Percentiles rank a stretch among this genome's conserved stretches.
These are phyloP conservation scores for Antitype chi DNA, from an alignment of 2,888 invertebrate species.

Conservation along the genomic window DNA sequence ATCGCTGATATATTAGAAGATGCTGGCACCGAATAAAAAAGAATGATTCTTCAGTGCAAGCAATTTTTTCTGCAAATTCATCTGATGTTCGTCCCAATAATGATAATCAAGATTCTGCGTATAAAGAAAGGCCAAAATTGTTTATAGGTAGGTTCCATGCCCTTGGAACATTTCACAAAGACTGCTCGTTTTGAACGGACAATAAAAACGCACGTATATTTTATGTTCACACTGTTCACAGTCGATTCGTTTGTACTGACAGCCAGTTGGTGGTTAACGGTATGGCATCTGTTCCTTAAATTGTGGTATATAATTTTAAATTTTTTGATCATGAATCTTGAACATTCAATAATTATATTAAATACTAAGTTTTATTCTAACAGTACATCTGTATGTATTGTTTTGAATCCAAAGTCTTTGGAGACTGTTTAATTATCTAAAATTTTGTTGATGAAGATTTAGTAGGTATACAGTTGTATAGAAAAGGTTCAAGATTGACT, in stretches of 20 bases:
- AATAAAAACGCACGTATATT: conserved; percentile 33
- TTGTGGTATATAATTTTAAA: not conserved
- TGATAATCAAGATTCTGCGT: not conserved
- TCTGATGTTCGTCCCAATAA: not conserved
- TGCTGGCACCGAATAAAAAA: not conserved
- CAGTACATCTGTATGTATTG: too few species aligned
- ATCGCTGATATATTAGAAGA: not conserved
- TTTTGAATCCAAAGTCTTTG: not conserved
- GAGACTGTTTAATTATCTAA: not conserved
- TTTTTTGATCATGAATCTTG: not conserved
- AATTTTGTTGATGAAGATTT: not conserved
- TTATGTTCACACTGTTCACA: conserved; percentile 11
- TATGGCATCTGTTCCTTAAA: conserved; percentile 19
- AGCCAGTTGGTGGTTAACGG: conserved; percentile 21
- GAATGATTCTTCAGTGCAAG: too few species aligned
- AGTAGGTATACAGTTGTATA: not conserved
- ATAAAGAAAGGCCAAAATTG: conserved; percentile 19
- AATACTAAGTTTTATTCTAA: too few species aligned
- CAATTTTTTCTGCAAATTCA: not conserved
- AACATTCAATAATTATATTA: not conserved
- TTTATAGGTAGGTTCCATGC: conserved; percentile 13
- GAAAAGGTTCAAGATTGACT: too few species aligned
- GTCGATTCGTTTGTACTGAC: conserved; percentile 6
- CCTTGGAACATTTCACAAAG: conserved; percentile 44
- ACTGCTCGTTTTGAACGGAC: conserved; percentile 10